Conservation (phyloP, 1,140 invertebrate species). For the Drosophila paulistorum region DNA sequence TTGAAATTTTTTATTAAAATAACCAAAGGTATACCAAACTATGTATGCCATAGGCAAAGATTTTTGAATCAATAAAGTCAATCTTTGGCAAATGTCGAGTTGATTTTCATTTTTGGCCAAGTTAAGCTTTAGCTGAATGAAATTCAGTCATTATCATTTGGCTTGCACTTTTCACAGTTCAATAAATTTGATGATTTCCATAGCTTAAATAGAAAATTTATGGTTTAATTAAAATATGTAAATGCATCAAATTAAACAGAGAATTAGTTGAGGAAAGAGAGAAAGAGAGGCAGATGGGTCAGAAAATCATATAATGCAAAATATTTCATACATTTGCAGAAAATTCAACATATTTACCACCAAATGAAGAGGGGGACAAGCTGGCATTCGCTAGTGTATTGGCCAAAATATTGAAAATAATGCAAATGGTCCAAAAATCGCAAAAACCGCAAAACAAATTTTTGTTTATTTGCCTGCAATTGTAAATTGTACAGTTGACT, state of each 20-base stretch:
- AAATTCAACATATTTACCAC: slow-evolving; percentile 54
- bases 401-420: slow-evolving; percentile 46
- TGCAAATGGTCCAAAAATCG: slow-evolving; percentile 36
- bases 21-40: slow-evolving; percentile 52
- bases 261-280: not conserved
- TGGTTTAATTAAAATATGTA: slow-evolving; percentile 81
- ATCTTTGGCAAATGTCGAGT: not conserved
- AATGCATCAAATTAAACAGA: slow-evolving; percentile 65
- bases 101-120: slow-evolving; percentile 6
- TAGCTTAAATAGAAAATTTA: slow-evolving; percentile 59
- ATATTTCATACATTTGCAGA: slow-evolving; percentile 76
- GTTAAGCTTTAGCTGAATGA: slow-evolving; percentile 26
- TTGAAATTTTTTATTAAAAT: slow-evolving; percentile 77
- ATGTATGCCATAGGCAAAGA: slow-evolving; percentile 28
- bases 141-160: slow-evolving; percentile 30
- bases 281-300: slow-evolving; percentile 23
- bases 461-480: slow-evolving; percentile 61
- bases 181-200: slow-evolving; percentile 22
- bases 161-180: slow-evolving; percentile 6
- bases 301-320: slow-evolving; percentile 52
- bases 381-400: slow-evolving; percentile 20
- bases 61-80: slow-evolving; percentile 24
- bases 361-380: slow-evolving; percentile 19
- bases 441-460: slow-evolving; percentile 63
- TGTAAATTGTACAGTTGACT: not conserved